These are phyloP conservation scores for Ceratina japonica DNA, from an alignment of 1,140 invertebrate species.

Conservation along the genomic window DNA sequence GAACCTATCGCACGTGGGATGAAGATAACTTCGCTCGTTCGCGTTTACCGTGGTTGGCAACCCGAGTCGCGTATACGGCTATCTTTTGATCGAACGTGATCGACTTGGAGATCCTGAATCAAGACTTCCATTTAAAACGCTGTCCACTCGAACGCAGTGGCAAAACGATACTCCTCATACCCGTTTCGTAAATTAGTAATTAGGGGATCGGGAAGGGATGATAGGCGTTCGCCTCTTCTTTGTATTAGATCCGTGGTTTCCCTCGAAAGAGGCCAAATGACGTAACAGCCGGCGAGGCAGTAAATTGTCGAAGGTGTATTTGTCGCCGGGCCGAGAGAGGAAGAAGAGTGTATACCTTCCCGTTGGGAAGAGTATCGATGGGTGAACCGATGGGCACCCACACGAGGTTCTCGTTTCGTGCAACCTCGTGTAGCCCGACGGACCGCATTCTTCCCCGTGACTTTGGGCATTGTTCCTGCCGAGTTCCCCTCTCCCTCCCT, in stretches of 20 bases:
- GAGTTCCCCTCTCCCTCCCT: constrained; percentile 46
- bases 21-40: background rate
- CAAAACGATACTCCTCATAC: too few species aligned
- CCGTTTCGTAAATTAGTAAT: too few species aligned
- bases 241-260: constrained; percentile 18
- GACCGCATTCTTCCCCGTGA: constrained; percentile 78
- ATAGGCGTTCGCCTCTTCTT: constrained; percentile 6
- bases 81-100: background rate
- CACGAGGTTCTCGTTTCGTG: constrained; percentile 51
- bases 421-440: constrained; percentile 71
- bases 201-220: too few species aligned
- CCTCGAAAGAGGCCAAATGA: constrained; percentile 61
- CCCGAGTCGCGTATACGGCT: too few species aligned
- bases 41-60: background rate
- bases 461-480: constrained; percentile 77
- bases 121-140: too few species aligned
- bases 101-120: background rate
- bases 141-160: too few species aligned
- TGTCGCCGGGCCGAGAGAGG: constrained; percentile 60
- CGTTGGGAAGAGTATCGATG: constrained; percentile 54
- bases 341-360: constrained; percentile 33
- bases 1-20: background rate
- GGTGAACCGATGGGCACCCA: constrained; percentile 42
- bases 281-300: constrained; percentile 63
- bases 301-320: constrained; percentile 74